Evolutionary conservation across 37 sponge, comb jelly and placozoan species (phyloP), one percentile per base, ranked within the genome.

Genomic region (Halisarca cf. caerulea): DNA sequence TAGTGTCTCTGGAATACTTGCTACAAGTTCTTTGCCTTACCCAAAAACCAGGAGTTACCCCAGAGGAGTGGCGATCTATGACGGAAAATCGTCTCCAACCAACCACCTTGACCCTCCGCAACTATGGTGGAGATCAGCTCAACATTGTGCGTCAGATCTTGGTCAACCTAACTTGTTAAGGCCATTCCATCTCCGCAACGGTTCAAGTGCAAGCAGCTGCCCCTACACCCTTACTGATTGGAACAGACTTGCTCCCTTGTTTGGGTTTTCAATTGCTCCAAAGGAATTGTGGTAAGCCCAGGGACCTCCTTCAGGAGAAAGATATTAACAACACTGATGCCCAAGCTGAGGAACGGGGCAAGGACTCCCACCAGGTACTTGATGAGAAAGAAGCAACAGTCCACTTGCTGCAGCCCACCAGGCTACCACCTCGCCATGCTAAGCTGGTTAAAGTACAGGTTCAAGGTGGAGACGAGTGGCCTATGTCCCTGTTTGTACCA

Each of bases 161-260:
- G 2, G n/a, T 81, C 0, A 14, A 24, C 8, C 27, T 86, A 23
- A 27, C 80, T 2, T 39, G 40, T 28, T 59, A 61, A 20, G 51
- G 68, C 2, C 36, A 40, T 9, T 11, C 11, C 43, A 69, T 75
- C 39, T 11, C 25, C 18, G 57, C 82, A 4, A 75, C 15, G 2
- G 69, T 86, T 18, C 83, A 41, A 45, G 83, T 90, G 18, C 83
- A 83, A 62, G 81, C 62, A 37, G 80, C 62, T 0, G 90, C 90
- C 2, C 89, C 89, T 1, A 25, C n/a, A n/a, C 51, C 54, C 2
- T 15, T 89, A 0, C 61, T 89, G n/a, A 2, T 90, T 2, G 90
- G 90, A 20, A 86, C 90, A 0, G 86, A 90, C 58, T 32, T 86
- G 6, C 86, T 62, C 40, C n/a, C 83, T 39, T 37, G 32, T 6